These are phyloP conservation scores for Pseudochromis fuscus DNA, from an alignment of 2,797 vertebrate species.

Conservation along the genomic window DNA sequence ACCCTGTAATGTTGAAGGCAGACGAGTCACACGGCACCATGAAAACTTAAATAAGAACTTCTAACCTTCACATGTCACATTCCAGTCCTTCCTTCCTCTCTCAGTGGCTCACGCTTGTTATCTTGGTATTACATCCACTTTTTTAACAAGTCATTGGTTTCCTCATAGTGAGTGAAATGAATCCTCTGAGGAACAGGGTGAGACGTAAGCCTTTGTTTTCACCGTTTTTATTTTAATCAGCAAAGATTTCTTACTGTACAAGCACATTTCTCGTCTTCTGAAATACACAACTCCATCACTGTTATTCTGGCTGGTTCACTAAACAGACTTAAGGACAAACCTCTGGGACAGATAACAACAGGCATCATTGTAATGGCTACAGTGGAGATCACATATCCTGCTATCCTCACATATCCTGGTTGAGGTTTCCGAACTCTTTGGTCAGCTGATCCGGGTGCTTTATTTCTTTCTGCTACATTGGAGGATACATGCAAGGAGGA, in stretches of 20 bases:
- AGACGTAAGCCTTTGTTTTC: no score
- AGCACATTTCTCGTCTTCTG: background rate
- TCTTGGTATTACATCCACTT: background rate
- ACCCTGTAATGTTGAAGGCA: background rate
- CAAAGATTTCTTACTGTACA: no score
- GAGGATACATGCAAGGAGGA: slow-evolving; percentile 1
- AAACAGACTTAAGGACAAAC: slow-evolving; percentile 30
- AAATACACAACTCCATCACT: background rate
- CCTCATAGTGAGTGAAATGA: background rate
- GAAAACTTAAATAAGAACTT: background rate
- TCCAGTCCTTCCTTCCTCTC: background rate
- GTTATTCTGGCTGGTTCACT: background rate
- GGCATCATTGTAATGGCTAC: slow-evolving; percentile 65
- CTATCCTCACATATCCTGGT: no score
- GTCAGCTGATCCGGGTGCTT: slow-evolving; percentile 73
- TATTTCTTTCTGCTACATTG: slow-evolving; percentile 28
- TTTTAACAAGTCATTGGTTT: background rate
- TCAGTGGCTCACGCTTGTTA: background rate
- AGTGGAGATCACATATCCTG: slow-evolving; percentile 71
- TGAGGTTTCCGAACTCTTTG: slow-evolving; percentile 65
- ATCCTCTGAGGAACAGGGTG: background rate
- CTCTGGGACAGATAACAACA: slow-evolving; percentile 62
- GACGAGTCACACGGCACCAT: background rate
- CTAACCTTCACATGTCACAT: background rate
- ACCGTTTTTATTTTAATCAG: no score